Conservation (phyloP, 2,113 vertebrate species). For the Neomonachus schauinslandi region DNA sequence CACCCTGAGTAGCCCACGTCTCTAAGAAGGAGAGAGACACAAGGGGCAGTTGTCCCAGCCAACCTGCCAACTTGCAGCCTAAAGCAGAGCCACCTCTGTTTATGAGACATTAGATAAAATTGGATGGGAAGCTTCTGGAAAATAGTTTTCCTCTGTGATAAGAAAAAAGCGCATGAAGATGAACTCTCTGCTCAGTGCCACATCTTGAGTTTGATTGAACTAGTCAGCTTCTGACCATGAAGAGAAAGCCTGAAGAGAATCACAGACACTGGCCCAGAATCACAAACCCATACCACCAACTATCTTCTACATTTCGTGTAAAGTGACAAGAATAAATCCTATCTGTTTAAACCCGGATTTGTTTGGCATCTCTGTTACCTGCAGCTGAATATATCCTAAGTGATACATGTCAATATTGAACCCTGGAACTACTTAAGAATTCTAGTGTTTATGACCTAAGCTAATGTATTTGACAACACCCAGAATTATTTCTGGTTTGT, state of each 20-base stretch:
- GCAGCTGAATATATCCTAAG: not conserved
- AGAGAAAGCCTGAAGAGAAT: not conserved
- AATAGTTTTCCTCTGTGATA: not conserved
- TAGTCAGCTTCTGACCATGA: not conserved
- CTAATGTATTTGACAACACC: not conserved
- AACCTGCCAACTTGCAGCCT: not conserved
- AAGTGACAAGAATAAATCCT: not conserved
- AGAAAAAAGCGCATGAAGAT: not conserved
- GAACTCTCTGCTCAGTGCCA: not conserved
- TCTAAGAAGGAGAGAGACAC: not conserved
- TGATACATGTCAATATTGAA: not conserved
- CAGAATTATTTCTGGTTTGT: not conserved
- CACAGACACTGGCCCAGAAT: not conserved
- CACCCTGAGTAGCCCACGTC: not conserved
- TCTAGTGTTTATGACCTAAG: constrained; percentile 3
- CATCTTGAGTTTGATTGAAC: not conserved
- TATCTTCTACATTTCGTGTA: not conserved
- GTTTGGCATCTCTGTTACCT: not conserved
- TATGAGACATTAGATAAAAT: not conserved
- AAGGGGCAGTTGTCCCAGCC: not conserved
- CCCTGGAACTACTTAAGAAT: not conserved
- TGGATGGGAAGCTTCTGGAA: not conserved
- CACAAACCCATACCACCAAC: not conserved
- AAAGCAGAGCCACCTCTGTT: not conserved
- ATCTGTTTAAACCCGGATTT: not conserved